A percentile compares a stretch with the other conserved stretches of the same genome.
phyloP scores from a whole-genome alignment of 2,888 invertebrate genomes.

The Amorpha juglandis region DNA sequence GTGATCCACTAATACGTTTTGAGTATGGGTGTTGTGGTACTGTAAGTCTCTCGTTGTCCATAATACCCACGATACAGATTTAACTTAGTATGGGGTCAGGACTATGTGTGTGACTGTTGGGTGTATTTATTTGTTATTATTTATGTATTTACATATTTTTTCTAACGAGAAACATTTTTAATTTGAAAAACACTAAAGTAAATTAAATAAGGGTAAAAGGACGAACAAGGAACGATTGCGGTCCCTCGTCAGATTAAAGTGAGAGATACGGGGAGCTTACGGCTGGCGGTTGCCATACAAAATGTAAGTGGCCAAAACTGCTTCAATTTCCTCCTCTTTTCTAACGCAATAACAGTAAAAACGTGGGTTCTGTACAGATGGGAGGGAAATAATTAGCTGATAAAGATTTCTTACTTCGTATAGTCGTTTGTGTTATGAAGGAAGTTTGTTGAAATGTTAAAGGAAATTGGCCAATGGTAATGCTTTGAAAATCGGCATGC shows the following conservation, averaged over 20 bases:
- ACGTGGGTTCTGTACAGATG: not conserved
- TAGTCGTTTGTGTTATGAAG: not conserved
- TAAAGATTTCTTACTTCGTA: not conserved
- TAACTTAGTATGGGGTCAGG: too few relatives aligned
- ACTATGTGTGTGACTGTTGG: too few relatives aligned
- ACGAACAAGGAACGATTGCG: slow-evolving; percentile 8
- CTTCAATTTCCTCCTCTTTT: slow-evolving; percentile 1
- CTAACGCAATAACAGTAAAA: slow-evolving; percentile 6
- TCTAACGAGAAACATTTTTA: not conserved
- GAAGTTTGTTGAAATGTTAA: not conserved
- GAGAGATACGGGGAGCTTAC: slow-evolving; percentile 13
- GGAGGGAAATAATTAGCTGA: slow-evolving; percentile 12
- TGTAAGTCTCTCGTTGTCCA: too few relatives aligned
- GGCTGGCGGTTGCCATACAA: slow-evolving; percentile 9
- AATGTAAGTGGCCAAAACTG: slow-evolving; percentile 6
- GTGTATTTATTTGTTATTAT: too few relatives aligned
- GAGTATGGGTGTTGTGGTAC: too few relatives aligned
- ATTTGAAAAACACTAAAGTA: not conserved
- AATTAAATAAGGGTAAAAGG: slow-evolving; percentile 1
- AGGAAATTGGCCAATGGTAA: not conserved
- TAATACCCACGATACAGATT: too few relatives aligned
- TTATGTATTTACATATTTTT: too few relatives aligned
- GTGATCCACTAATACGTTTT: too few relatives aligned
- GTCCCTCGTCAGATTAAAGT: slow-evolving; percentile 19
- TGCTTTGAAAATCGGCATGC: not conserved